These are phyloP conservation scores for Agapornis canus DNA, from an alignment of 2,797 vertebrate species.

Conservation along the genomic window DNA sequence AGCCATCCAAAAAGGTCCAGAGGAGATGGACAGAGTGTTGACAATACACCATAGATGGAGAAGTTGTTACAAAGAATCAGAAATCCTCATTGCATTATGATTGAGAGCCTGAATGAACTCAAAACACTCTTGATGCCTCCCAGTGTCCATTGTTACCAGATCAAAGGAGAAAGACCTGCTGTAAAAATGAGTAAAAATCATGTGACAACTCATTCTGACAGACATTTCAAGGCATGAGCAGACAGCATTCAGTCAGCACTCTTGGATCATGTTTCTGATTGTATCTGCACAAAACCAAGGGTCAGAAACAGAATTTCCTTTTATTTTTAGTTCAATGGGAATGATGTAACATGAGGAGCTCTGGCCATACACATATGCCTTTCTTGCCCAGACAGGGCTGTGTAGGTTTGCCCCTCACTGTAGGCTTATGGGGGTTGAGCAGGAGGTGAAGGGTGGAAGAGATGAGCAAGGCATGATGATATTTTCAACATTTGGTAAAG, in stretches of 20 bases:
- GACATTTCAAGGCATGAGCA: slow-evolving; percentile 25
- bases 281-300: slow-evolving; percentile 36
- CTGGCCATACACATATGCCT: neutral
- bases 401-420: neutral
- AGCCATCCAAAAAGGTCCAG: neutral
- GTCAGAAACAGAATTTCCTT: slow-evolving; percentile 39
- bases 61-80: slow-evolving; percentile 5
- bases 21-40: neutral
- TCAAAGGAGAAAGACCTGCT: slow-evolving; percentile 38
- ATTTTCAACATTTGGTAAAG: neutral
- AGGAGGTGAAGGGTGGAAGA: neutral
- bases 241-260: slow-evolving; percentile 33
- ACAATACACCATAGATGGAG: neutral
- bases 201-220: neutral
- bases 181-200: slow-evolving; percentile 30
- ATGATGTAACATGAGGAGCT: neutral
- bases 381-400: rapidly evolving
- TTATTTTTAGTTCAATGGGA: neutral
- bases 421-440: neutral
- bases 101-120: neutral
- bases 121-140: neutral
- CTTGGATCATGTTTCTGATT: slow-evolving; percentile 49
- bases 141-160: slow-evolving; percentile 31
- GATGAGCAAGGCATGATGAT: neutral
- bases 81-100: neutral